phyloP scores from a whole-genome alignment of 1,140 invertebrate species.

The Melitaea cinxia region DNA sequence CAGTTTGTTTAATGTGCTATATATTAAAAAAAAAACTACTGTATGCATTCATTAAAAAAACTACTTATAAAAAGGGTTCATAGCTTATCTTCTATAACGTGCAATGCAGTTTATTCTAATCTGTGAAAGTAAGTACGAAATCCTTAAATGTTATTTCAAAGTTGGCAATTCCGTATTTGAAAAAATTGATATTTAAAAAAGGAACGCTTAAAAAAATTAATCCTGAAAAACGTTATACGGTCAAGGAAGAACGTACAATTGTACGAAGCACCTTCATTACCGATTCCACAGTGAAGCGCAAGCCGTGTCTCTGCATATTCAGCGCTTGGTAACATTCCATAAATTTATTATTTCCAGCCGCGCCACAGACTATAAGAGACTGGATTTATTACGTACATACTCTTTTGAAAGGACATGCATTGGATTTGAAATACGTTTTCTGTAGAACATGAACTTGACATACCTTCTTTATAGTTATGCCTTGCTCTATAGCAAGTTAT shows the following conservation, averaged over 20 bases:
- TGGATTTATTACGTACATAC: constrained; percentile 17
- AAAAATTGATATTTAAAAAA: not conserved
- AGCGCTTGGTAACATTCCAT: constrained; percentile 23
- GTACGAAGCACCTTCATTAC: constrained; percentile 15
- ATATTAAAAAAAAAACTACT: too few species aligned
- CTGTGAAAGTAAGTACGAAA: too few species aligned
- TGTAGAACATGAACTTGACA: too few species aligned
- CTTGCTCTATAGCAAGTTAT: too few species aligned
- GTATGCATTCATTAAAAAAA: too few species aligned
- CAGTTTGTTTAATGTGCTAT: too few species aligned
- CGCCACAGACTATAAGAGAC: constrained; percentile 12
- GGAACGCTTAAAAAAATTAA: not conserved
- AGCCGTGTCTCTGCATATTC: constrained; percentile 26
- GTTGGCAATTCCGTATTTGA: too few species aligned
- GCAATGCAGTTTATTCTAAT: too few species aligned
- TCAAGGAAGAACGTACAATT: constrained; percentile 1
- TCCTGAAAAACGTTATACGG: not conserved
- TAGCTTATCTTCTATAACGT: too few species aligned
- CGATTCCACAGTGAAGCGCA: constrained; percentile 1
- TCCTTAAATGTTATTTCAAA: too few species aligned
- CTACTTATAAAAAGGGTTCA: too few species aligned
- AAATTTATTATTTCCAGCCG: constrained; percentile 27
- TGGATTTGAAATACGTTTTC: not conserved
- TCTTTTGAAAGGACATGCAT: constrained; percentile 1
- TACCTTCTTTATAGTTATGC: too few species aligned